Percentiles rank a stretch among this genome's conserved stretches.
Evolutionary conservation across 2,888 invertebrate genomes (phyloP).

Genomic region (Ochropleura plecta): DNA sequence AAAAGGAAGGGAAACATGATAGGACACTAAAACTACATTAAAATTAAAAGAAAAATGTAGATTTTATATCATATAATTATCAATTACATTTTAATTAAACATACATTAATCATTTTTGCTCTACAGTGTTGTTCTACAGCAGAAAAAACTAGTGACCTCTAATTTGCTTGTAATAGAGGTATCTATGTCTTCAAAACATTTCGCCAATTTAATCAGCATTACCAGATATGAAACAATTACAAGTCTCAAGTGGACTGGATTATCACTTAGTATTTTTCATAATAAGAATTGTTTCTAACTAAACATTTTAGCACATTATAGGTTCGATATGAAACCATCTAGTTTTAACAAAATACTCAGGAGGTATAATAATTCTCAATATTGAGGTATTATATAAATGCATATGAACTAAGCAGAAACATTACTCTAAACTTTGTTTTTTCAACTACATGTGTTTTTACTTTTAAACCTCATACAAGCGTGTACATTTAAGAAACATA

Average conservation of each 20-base stretch:
- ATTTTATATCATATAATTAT: slow-evolving; percentile 83
- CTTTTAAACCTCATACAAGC: slow-evolving; percentile 70
- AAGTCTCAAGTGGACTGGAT: slow-evolving; percentile 54
- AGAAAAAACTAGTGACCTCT: slow-evolving; percentile 78
- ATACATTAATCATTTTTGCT: slow-evolving; percentile 83
- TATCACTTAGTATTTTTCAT: slow-evolving; percentile 56
- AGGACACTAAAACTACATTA: slow-evolving; percentile 18
- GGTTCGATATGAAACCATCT: slow-evolving; percentile 50
- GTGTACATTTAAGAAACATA: slow-evolving; percentile 69
- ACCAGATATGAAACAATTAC: slow-evolving; percentile 60
- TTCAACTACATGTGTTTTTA: slow-evolving; percentile 65
- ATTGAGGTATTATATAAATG: slow-evolving; percentile 70
- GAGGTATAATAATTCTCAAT: slow-evolving; percentile 58
- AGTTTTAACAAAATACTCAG: slow-evolving; percentile 57
- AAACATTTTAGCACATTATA: slow-evolving; percentile 57
- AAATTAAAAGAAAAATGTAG: slow-evolving; percentile 51
- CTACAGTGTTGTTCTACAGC: slow-evolving; percentile 85
- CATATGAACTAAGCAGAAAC: slow-evolving; percentile 69
- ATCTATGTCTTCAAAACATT: slow-evolving; percentile 48
- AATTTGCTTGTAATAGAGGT: slow-evolving; percentile 72
- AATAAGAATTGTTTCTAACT: slow-evolving; percentile 56
- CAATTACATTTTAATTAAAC: slow-evolving; percentile 85
- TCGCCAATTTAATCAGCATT: slow-evolving; percentile 67
- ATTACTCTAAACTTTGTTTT: slow-evolving; percentile 67
- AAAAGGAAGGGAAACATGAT: slow-evolving; percentile 30